Conservation (phyloP, 2,113 vertebrate genomes). For the Microcebus murinus region DNA sequence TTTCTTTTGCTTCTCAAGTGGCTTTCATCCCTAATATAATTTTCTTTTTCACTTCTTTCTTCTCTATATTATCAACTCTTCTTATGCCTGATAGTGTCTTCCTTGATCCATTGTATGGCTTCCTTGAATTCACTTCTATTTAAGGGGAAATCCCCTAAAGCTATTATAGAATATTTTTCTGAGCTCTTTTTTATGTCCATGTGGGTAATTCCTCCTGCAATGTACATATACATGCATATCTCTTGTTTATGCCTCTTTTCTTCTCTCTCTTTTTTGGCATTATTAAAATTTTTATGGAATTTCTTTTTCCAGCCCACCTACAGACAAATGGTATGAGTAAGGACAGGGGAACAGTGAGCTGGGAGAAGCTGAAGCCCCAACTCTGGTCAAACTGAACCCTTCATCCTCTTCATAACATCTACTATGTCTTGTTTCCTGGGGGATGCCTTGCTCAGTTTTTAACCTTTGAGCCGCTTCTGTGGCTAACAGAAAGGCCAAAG, state of each 20-base stretch:
- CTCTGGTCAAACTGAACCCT: neutral
- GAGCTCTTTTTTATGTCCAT: neutral
- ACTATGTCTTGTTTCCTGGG: neutral
- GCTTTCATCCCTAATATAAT: neutral
- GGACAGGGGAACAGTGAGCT: neutral
- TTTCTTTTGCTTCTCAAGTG: neutral
- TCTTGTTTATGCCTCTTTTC: neutral
- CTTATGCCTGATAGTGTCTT: neutral
- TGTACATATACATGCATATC: neutral
- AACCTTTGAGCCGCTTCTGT: no score
- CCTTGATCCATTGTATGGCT: neutral
- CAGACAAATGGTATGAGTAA: neutral
- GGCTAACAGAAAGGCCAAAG: neutral
- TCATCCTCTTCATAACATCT: neutral
- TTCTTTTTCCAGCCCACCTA: neutral
- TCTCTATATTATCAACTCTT: neutral
- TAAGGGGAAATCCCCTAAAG: neutral
- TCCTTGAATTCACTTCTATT: neutral
- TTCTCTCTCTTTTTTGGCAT: neutral
- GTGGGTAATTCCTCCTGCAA: neutral
- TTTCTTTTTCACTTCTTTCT: neutral
- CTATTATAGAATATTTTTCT: neutral
- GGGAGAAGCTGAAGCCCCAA: neutral
- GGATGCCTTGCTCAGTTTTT: neutral
- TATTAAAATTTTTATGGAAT: neutral